Conservation (phyloP, 2,113 vertebrate genomes). For the Psittacula cyanocephala region DNA sequence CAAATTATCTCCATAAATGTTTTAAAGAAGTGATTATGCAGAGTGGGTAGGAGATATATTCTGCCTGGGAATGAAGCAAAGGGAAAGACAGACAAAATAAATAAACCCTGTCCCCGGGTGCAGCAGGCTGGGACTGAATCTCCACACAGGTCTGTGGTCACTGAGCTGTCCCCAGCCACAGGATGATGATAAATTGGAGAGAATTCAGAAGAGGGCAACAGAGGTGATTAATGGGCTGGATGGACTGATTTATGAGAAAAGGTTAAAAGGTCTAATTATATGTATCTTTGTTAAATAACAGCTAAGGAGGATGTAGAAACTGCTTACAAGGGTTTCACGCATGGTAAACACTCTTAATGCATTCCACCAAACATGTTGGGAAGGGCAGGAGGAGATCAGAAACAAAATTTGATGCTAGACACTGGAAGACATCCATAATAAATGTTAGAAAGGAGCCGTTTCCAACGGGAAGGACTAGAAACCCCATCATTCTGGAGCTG, state of each 20-base stretch:
- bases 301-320: background rate
- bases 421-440: background rate
- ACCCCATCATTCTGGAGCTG: slow-evolving; percentile 4
- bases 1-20: slow-evolving; percentile 24
- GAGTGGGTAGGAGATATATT: background rate
- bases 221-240: slow-evolving; percentile 51
- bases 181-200: slow-evolving; percentile 30
- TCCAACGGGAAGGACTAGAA: slow-evolving; percentile 6
- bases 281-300: slow-evolving; percentile 45
- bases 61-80: background rate
- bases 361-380: background rate
- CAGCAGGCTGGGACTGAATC: background rate
- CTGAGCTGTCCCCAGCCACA: background rate
- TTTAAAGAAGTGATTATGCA: slow-evolving; percentile 22
- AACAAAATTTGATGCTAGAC: background rate
- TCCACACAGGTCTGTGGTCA: background rate
- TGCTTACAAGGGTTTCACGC: background rate
- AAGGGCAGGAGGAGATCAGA: background rate
- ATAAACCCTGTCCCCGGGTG: background rate
- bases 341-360: background rate
- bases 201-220: slow-evolving; percentile 28
- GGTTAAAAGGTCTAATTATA: slow-evolving; percentile 51
- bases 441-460: background rate
- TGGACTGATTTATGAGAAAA: slow-evolving; percentile 36
- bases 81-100: background rate